Percentiles rank a stretch among this genome's conserved stretches.
These are phyloP conservation scores for Sebastes minor DNA, from an alignment of 2,797 vertebrate species.

Conservation along the genomic window DNA sequence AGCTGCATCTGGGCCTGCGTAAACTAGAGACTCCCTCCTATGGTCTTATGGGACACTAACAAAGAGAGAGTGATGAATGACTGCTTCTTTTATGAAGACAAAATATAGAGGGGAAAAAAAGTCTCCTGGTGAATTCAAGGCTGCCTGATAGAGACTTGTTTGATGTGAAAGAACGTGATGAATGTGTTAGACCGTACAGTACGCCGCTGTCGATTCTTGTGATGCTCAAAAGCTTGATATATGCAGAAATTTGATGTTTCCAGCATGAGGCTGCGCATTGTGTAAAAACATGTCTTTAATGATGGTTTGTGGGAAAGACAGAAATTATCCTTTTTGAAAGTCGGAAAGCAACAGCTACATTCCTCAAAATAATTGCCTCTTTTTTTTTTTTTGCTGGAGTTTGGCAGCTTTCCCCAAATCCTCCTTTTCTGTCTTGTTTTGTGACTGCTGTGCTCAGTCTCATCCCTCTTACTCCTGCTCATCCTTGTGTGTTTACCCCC, in stretches of 20 bases:
- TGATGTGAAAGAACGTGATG: constrained; percentile 21
- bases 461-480: constrained; percentile 41
- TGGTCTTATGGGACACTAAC: constrained; percentile 44
- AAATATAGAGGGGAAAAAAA: constrained; percentile 3
- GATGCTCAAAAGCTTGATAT: background rate
- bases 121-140: constrained; percentile 10
- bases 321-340: constrained; percentile 13
- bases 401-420: constrained; percentile 50
- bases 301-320: constrained; percentile 8
- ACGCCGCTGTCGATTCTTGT: background rate
- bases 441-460: constrained; percentile 35
- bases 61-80: constrained; percentile 53
- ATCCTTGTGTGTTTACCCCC: constrained; percentile 39
- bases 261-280: background rate
- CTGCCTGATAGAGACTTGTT: constrained; percentile 32
- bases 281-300: constrained; percentile 15
- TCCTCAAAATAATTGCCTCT: constrained; percentile 42
- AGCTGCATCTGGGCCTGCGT: constrained; percentile 49
- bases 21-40: constrained; percentile 32
- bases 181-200: background rate
- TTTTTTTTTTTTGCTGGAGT: background rate
- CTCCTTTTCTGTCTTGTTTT: constrained; percentile 44
- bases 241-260: constrained; percentile 3
- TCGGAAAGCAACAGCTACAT: constrained; percentile 15
- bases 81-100: constrained; percentile 17